Base-by-base conservation (phyloP, 2,113 vertebrate species). In the Crotalus helleri region DNA sequence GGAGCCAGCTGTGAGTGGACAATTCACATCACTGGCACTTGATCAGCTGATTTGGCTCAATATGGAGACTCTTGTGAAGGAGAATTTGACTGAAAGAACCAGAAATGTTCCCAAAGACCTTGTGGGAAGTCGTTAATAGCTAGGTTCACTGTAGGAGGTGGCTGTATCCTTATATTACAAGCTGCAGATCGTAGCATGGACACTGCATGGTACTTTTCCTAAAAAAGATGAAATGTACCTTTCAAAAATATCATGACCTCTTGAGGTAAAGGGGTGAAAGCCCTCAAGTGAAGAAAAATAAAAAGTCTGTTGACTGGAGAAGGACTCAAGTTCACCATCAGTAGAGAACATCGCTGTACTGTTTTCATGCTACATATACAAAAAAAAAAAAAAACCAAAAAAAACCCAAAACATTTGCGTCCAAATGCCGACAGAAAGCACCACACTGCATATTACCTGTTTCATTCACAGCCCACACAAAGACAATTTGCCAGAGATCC, bases 401-500 rank as follows among this genome's bases (percentile, higher is more conserved):
- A 0, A 57, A 46, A 3, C 0, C 3, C 3, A 46, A 59, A 26
- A 59, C 59, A 64, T 33, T n/a, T n/a, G 8, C 0, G 29, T 55
- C 8, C 4, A 69, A 55, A 94, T 26, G 87, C 59, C 0, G 29
- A 33, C 4, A 69, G 5, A 33, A 57, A 81, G n/a, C 15, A 81
- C 15, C 15, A 5, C 46, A 0, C n/a, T 13, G 55, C 4, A 26
- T 2, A 74, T 19, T 55, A 86, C 24, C 24, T 57, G 29, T 6
- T 81, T 53, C 12, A 51, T 53, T 57, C 29, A 2, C 33, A 9
- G 46, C 13, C 7, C 29, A 10, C 11, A 59, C 19, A 46, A 21
- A 92, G 49, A 46, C 15, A 24, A 74, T 58, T 19, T 19, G 9
- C 4, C 61, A 3, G 23, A 9, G 15, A 0, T 0, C 3, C 3